Percentiles rank a stretch among this genome's conserved stretches.
phyloP scores from a whole-genome alignment of 2,113 vertebrate species.

The Conger conger region DNA sequence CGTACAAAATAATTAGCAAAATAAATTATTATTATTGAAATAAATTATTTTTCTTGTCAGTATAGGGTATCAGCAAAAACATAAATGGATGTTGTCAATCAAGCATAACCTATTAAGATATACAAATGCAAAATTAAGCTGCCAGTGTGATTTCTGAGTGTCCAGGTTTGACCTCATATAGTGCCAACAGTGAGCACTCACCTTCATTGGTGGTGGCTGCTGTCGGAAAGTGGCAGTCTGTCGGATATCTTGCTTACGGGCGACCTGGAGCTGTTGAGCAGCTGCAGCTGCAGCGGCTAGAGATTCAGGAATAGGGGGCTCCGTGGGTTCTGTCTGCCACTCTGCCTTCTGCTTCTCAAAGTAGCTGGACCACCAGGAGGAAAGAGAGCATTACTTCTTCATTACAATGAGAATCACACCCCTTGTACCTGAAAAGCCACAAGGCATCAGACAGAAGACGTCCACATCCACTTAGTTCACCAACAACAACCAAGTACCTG shows the following conservation, averaged over 20 bases:
- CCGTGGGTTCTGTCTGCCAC: slow-evolving; percentile 96
- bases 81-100: neutral
- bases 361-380: slow-evolving; percentile 70
- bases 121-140: neutral
- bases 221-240: slow-evolving; percentile 96
- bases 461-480: too few species aligned
- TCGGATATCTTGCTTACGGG: slow-evolving; percentile 91
- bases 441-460: too few species aligned
- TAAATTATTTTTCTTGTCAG: neutral
- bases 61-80: neutral
- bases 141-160: neutral
- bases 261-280: slow-evolving; percentile 95
- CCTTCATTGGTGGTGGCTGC: slow-evolving; percentile 97
- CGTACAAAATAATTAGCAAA: neutral
- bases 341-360: slow-evolving; percentile 99
- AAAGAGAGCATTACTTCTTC: neutral
- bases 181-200: slow-evolving; percentile 33
- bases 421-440: neutral
- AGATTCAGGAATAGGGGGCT: slow-evolving; percentile 95
- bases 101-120: neutral
- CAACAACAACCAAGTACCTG: neutral
- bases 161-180: neutral
- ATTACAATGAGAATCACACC: neutral
- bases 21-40: neutral
- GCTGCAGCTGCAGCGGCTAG: slow-evolving; percentile 92